Conservation (phyloP, 2,113 vertebrate species). For the Rhynchomys soricoides region DNA sequence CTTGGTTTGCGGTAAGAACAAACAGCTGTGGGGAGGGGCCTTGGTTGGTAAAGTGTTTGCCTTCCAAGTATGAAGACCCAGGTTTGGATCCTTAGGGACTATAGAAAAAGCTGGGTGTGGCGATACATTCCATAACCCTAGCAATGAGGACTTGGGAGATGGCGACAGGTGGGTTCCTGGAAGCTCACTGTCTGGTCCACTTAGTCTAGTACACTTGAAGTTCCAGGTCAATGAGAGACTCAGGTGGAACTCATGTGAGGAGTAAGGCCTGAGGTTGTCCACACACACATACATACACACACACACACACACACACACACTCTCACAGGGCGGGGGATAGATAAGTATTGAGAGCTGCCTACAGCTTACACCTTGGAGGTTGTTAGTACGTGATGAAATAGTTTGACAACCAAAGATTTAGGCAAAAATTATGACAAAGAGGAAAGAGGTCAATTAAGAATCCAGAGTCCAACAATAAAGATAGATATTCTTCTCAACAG, state of each 20-base stretch:
- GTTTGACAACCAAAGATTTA: conserved; percentile 35
- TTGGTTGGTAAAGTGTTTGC: neutral
- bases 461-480: neutral
- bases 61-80: neutral
- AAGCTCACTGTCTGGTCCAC: neutral
- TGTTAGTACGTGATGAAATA: conserved; percentile 21
- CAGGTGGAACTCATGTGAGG: neutral
- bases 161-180: too few relatives aligned
- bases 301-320: neutral
- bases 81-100: neutral
- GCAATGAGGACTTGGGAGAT: neutral
- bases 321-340: neutral
- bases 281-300: neutral
- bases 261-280: neutral
- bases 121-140: neutral
- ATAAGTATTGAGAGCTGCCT: neutral
- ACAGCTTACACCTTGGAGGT: neutral
- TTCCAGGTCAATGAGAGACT: neutral
- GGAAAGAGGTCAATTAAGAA: neutral
- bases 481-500: neutral
- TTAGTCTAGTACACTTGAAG: too few relatives aligned
- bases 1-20: neutral
- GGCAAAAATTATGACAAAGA: conserved; percentile 44
- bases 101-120: neutral
- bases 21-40: conserved; percentile 10